Base-by-base conservation (phyloP, 2,888 invertebrate species). In the Ctena decussata region DNA sequence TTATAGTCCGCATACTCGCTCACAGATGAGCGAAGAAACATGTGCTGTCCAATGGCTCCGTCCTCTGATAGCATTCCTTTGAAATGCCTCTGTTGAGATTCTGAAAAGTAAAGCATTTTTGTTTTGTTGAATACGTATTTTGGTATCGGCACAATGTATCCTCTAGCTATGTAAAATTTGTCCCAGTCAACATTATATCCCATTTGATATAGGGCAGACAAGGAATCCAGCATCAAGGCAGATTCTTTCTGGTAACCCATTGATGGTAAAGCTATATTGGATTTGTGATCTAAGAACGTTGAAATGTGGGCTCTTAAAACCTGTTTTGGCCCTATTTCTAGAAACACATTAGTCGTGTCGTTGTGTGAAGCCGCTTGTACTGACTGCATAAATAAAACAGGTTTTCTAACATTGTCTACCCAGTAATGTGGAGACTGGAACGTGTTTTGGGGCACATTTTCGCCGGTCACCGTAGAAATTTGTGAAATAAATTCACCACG, bases 311-410 rank as follows among this genome's bases (percentile, higher is more conserved):
- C 83, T 24, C 57, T 53, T 1, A 87, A 73, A 0, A 85, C 92
- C 18, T 93, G 93, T 60, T 81, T 89, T 35, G 93, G 93, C 12
- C 93, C 93, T 32, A 94, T 91, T 80, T 94, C 94, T 11, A 94
- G 46, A 81, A 91, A 90, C 8, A 93, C 70, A 72, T 89, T 91
- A n/a, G 71, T 77, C 0, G 69, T 75, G 1, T 72, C 79, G 32
- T 71, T 60, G 0, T 80, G 44, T 1, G 78, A 73, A 8, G 89
- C 76, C 39, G 82, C 57, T 71, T 78, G 24, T 11, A 93, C 81
- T 0, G 90, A 90, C 46, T 91, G 80, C 46, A 81, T 78, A 65
- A 94, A 93, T 0, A 72, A 49, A 0, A 93, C 93, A n/a, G 92
- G 91, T 46, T 90, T 65, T 49, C 90, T 76, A 30, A 93, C 89